These are phyloP conservation scores for Lontra canadensis DNA, from an alignment of 2,113 vertebrate species.

Conservation along the genomic window DNA sequence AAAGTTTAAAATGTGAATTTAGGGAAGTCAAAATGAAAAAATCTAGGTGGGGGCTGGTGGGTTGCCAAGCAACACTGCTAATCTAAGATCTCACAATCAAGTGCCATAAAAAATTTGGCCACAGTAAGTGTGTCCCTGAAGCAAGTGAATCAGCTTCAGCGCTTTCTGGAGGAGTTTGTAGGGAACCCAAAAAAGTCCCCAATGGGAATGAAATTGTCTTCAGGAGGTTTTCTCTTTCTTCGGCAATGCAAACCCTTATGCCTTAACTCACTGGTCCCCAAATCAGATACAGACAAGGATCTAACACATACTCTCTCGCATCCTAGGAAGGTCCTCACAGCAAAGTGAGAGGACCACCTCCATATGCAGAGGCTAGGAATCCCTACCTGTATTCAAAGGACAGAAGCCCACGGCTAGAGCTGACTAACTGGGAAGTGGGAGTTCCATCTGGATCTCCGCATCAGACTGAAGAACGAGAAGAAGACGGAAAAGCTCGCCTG, in stretches of 20 bases:
- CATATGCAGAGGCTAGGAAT: not conserved
- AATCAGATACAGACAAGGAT: not conserved
- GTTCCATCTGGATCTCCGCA: not conserved
- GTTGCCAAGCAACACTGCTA: constrained; percentile 38
- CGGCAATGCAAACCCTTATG: not conserved
- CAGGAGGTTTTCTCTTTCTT: not conserved
- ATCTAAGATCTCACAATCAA: constrained; percentile 39
- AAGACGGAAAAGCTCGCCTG: not conserved
- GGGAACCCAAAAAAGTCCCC: not conserved
- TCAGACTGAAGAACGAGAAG: not conserved
- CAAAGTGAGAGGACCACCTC: not conserved
- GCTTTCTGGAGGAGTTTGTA: constrained; percentile 53
- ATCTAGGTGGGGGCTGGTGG: not conserved
- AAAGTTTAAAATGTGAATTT: constrained; percentile 60
- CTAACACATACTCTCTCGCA: not conserved
- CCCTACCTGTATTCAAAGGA: not conserved
- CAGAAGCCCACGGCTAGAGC: not conserved
- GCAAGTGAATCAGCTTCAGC: constrained; percentile 61
- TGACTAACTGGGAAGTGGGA: not conserved
- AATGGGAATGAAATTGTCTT: constrained; percentile 11
- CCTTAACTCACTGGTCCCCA: not conserved
- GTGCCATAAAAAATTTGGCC: constrained; percentile 22
- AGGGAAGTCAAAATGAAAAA: constrained; percentile 43
- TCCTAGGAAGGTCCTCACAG: not conserved
- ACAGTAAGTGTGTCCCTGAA: not conserved